These are phyloP conservation scores for Gyrodactylus salaris DNA, from an alignment of 1,140 invertebrate genomes.

Conservation along the genomic window DNA sequence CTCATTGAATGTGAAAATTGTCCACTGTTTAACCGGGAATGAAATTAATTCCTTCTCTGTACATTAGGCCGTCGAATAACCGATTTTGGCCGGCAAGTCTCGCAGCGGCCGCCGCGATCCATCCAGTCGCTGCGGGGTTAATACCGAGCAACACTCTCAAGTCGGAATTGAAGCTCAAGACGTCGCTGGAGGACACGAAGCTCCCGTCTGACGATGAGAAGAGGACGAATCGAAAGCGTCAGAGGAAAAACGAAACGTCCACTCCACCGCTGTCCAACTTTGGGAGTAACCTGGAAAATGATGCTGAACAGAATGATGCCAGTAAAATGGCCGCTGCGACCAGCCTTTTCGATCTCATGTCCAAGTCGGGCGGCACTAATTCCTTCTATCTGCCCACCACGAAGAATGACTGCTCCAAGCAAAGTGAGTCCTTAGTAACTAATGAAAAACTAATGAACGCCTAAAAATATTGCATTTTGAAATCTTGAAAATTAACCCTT, in stretches of 20 bases:
- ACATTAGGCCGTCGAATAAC: constrained; percentile 3
- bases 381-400: too few relatives aligned
- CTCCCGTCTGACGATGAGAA: not conserved
- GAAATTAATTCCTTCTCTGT: too few relatives aligned
- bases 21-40: too few relatives aligned
- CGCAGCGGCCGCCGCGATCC: not conserved
- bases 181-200: not conserved
- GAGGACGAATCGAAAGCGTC: not conserved
- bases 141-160: not conserved
- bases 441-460: too few relatives aligned
- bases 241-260: not conserved
- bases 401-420: too few relatives aligned
- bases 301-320: not conserved
- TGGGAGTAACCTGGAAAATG: not conserved
- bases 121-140: not conserved
- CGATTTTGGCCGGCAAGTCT: constrained; percentile 8
- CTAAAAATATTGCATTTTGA: too few relatives aligned
- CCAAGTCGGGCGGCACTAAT: too few relatives aligned
- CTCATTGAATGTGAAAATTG: too few relatives aligned
- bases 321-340: not conserved
- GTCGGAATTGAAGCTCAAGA: not conserved
- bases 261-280: not conserved
- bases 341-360: not conserved
- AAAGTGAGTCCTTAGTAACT: too few relatives aligned
- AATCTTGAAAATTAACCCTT: too few relatives aligned